Evolutionary conservation across 2,113 vertebrate genomes (phyloP), one percentile per base, ranked within the genome.

Genomic region (Python bivittatus): DNA sequence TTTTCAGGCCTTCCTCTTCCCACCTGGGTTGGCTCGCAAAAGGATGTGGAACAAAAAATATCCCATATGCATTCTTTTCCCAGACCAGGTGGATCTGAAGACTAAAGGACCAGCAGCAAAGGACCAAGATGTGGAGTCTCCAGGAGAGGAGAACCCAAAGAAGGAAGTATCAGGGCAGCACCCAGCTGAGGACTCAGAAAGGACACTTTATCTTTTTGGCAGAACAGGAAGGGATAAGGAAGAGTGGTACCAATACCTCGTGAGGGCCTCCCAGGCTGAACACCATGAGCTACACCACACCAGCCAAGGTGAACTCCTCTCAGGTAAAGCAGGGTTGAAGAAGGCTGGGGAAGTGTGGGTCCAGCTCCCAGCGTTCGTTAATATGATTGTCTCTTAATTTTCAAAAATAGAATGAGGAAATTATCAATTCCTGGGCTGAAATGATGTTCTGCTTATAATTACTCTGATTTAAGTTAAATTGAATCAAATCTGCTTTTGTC

Each of bases 11-110:
- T 98, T 98, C 94, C 97, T 99, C 88, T 97, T 98, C 90, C 99
- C 98, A 1, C 91, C 97, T 29, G 95, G 94, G 88, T 94, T 99
- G 97, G 98, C 98, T 42, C 97, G 97, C 84, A 99, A 99, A 95
- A 95, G 98, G 94, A 92, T 97, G 1, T 99, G 99, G 98, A 99
- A 99, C 96, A 98, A 98, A 93, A 99, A 99, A 93, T 99, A 99
- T 91, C 98, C 99, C 92, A 98, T 99, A 96, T 99, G 98, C 91
- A 89, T 99, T 94, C 97, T 98, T 84, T 96, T 98, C 84, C 91
- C 96, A 0, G 89, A 93, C 5, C 0, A 10, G 0, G 92, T 33
- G 0, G 93, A 94, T 13, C 1, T 1, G 11, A 91, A 92, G 90
- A 92, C 29, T 17, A 94, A 58, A 88, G 90, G 86, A 2, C 83